Evolutionary conservation across 2,888 invertebrate genomes (phyloP).

Genomic region (Ceraclea dissimilis): DNA sequence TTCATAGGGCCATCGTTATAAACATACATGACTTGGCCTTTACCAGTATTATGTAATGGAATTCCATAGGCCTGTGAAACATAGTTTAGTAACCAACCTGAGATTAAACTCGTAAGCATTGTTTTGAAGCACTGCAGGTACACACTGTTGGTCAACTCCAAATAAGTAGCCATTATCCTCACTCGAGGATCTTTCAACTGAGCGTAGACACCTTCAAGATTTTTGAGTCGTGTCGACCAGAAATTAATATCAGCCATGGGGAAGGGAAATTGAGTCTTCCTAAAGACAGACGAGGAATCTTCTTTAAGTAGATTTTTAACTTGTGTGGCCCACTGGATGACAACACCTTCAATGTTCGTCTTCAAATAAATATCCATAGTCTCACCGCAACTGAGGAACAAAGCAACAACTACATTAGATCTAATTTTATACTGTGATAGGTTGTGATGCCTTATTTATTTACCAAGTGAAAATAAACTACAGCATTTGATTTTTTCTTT

Average conservation of each 20-base stretch:
- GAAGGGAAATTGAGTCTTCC: constrained; percentile 60
- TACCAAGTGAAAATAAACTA: too few species aligned
- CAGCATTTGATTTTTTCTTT: too few species aligned
- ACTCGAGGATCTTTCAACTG: constrained; percentile 79
- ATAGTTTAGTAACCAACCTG: too few species aligned
- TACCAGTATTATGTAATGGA: too few species aligned
- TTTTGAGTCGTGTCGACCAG: constrained; percentile 70
- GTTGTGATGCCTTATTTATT: too few species aligned
- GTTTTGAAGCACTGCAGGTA: constrained; percentile 71
- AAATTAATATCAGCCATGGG: constrained; percentile 69
- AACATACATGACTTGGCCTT: too few species aligned
- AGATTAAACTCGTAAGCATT: constrained; percentile 70
- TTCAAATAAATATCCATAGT: constrained; percentile 63
- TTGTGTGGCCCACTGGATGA: constrained; percentile 80
- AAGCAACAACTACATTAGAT: too few species aligned
- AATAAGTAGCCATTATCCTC: constrained; percentile 71
- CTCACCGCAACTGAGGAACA: constrained; percentile 44
- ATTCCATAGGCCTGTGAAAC: too few species aligned
- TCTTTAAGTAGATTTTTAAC: constrained; percentile 72
- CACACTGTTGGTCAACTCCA: constrained; percentile 72
- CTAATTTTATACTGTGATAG: background rate
- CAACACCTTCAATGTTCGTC: constrained; percentile 74
- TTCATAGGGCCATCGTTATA: too few species aligned
- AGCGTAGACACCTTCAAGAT: constrained; percentile 79
- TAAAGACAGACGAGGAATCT: constrained; percentile 62